A percentile compares a stretch with the other conserved stretches of the same genome.
Evolutionary conservation across 2,888 invertebrate species (phyloP).

Genomic region (Priocnemis perturbator): DNA sequence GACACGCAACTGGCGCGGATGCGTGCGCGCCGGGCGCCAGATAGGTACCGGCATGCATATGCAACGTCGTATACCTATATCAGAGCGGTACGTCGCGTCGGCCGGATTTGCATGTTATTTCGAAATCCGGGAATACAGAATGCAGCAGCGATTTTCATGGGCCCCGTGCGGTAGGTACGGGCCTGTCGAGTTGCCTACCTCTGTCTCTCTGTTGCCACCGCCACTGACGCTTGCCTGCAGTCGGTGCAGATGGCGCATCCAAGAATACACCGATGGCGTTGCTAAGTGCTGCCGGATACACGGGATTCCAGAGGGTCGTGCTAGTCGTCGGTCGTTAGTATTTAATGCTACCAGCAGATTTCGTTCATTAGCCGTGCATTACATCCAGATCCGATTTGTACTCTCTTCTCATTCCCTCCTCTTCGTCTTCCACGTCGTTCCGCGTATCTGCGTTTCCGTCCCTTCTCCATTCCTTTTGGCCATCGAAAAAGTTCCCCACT

Average conservation of each 20-base stretch:
- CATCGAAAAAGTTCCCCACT: too few relatives aligned
- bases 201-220: not conserved
- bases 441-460: not conserved
- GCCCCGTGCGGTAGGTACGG: conserved; percentile 35
- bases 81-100: conserved; percentile 33
- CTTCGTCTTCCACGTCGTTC: not conserved
- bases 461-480: too few relatives aligned
- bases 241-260: conserved; percentile 24
- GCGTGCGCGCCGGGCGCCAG: conserved; percentile 2
- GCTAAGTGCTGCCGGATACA: conserved; percentile 24
- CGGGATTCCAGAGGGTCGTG: conserved; percentile 25
- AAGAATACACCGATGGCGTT: conserved; percentile 21
- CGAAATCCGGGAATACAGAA: conserved; percentile 64
- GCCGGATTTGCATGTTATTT: conserved; percentile 71
- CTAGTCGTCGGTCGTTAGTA: conserved; percentile 1
- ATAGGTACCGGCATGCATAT: conserved; percentile 37
- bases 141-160: conserved; percentile 63
- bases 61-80: conserved; percentile 28
- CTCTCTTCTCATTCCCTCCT: conserved; percentile 21
- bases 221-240: too few relatives aligned
- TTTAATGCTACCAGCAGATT: not conserved
- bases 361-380: too few relatives aligned
- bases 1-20: not conserved
- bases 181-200: conserved; percentile 8
- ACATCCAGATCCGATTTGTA: too few relatives aligned